These are phyloP conservation scores for Riptortus pedestris DNA, from an alignment of 1,140 invertebrate genomes.

Conservation along the genomic window DNA sequence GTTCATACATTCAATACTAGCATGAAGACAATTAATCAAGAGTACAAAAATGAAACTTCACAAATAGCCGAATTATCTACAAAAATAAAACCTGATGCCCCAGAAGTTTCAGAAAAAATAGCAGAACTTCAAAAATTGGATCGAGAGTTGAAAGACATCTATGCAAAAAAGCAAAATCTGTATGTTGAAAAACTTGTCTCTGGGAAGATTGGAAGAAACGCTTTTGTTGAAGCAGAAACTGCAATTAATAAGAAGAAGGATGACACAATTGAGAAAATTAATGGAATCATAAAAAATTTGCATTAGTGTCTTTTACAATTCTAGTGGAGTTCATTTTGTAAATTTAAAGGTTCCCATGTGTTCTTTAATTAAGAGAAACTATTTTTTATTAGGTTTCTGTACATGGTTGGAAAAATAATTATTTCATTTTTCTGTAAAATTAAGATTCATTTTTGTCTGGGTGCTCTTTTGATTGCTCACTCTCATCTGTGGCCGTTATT, in stretches of 20 bases:
- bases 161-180: conserved; percentile 43
- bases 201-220: conserved; percentile 52
- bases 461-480: no score
- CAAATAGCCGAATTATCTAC: conserved; percentile 46
- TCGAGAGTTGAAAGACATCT: conserved; percentile 41
- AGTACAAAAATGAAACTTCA: conserved; percentile 51
- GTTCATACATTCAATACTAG: conserved; percentile 39
- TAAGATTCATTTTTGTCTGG: no score
- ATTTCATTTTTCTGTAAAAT: no score
- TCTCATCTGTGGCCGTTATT: no score
- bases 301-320: no score
- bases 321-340: not conserved
- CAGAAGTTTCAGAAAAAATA: conserved; percentile 53
- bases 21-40: conserved; percentile 51
- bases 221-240: conserved; percentile 53
- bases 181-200: conserved; percentile 55
- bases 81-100: conserved; percentile 51
- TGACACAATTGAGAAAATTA: conserved; percentile 55
- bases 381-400: no score
- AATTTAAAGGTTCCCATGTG: not conserved
- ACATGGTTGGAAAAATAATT: no score
- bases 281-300: conserved; percentile 44
- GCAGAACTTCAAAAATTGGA: conserved; percentile 53
- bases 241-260: conserved; percentile 51
- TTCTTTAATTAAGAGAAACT: no score